Evolutionary conservation across 2,113 vertebrate species (phyloP).

Genomic region (Opisthocomus hoazin): DNA sequence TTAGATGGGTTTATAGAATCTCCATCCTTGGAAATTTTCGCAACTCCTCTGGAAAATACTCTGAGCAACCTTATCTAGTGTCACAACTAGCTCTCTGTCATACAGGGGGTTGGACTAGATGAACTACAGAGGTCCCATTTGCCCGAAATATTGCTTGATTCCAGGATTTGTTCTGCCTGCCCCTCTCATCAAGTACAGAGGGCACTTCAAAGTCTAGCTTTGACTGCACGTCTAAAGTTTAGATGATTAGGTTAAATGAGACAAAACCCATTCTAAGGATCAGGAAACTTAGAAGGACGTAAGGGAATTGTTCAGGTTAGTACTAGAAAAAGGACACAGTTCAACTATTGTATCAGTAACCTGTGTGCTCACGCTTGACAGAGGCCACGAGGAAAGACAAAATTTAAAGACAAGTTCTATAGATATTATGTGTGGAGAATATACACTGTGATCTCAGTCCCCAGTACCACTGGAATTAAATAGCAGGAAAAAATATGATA

Average conservation of each 20-base stretch:
- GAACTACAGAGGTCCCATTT: background rate
- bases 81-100: rapidly evolving
- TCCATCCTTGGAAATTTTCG: background rate
- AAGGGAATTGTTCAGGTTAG: background rate
- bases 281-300: background rate
- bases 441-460: background rate
- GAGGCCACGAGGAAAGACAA: background rate
- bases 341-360: background rate
- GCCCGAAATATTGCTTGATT: background rate
- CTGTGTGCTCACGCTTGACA: rapidly evolving
- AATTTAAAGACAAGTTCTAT: background rate
- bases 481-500: background rate
- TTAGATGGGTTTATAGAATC: background rate
- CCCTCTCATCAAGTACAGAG: background rate
- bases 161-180: background rate
- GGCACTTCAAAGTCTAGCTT: background rate
- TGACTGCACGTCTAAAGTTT: background rate
- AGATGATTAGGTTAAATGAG: background rate
- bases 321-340: background rate
- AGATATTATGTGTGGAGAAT: background rate
- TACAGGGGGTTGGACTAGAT: background rate
- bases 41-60: background rate
- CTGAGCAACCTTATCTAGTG: background rate
- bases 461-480: background rate
- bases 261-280: background rate